Base-by-base conservation (phyloP, 2,113 vertebrate genomes). In the Pholis gunnellus region DNA sequence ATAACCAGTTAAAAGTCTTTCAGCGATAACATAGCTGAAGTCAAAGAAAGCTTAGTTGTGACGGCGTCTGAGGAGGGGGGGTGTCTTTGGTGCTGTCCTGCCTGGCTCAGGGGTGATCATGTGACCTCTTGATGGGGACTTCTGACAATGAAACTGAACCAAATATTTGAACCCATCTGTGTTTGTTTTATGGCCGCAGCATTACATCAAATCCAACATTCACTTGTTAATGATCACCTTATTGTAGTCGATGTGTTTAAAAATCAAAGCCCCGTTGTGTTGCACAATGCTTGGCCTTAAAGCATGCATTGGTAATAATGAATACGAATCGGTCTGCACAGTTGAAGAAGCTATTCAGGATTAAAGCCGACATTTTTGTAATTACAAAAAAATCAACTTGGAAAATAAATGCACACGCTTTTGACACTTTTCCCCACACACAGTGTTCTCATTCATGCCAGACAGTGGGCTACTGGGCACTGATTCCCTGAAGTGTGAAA, bases 401-500 rank as follows among this genome's bases (percentile, higher is more conserved):
- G 8, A 67, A 79, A 69, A 50, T 2, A 25, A 81, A 81, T 29
- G 42, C 42, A 17, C 15, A 61, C 8, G 48, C 56, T 60, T 84
- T 72, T 71, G 59, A 67, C 66, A 29, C 46, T n/a, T 22, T 52
- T 22, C 52, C 59, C 67, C 68, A 72, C 76, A 78, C 65, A 81
- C 27, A 91, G 60, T 81, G 60, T 6, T 40, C 74, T 90, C 77
- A 89, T 88, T 88, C 85, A 63, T 85, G 81, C 4, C 77, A 85
- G 79, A 83, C 79, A 81, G 89, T 79, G 65, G 81, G 79, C 87
- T 65, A 65, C 77, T 71, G 75, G 72, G 60, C 82, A 50, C 83
- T 73, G 72, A 89, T 65, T 85, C 64, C 73, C 79, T 81, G 61
- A 74, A 79, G 86, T 89, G 88, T 83, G 84, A 85, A 88, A 36